Percentiles rank a stretch among this genome's conserved stretches.
Conservation (phyloP, 2,888 invertebrate genomes). For the Tenodera sinensis region DNA sequence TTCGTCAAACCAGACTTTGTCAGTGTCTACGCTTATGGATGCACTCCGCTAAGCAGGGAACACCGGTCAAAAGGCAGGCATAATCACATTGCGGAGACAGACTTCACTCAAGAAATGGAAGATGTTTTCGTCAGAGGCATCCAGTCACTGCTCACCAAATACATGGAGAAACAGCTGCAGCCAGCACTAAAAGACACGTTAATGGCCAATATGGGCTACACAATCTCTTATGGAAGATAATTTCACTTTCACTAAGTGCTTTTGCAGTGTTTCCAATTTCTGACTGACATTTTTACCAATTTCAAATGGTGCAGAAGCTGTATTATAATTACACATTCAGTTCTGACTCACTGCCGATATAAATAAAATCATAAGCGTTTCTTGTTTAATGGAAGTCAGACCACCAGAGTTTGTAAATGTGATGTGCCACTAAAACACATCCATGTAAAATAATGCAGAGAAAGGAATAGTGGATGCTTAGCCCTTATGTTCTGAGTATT, state of each 20-base stretch:
- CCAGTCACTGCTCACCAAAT: slow-evolving; percentile 71
- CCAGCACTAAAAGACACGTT: slow-evolving; percentile 82
- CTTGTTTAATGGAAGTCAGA: too few species aligned
- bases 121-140: slow-evolving; percentile 82
- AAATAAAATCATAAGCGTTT: too few species aligned
- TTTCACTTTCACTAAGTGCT: neutral
- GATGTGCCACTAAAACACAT: too few species aligned
- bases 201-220: slow-evolving; percentile 85
- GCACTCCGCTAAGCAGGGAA: slow-evolving; percentile 42
- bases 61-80: neutral
- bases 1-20: slow-evolving; percentile 82
- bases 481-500: too few species aligned
- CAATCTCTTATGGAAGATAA: slow-evolving; percentile 68
- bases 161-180: slow-evolving; percentile 79
- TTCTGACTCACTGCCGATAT: too few species aligned
- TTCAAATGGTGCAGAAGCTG: too few species aligned
- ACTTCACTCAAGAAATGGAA: slow-evolving; percentile 62
- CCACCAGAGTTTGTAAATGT: too few species aligned
- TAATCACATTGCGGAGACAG: slow-evolving; percentile 36
- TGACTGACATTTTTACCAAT: too few species aligned
- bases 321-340: too few species aligned
- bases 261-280: too few species aligned
- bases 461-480: too few species aligned
- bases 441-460: too few species aligned
- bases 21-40: slow-evolving; percentile 81